Evolutionary conservation across 1,140 invertebrate species (phyloP).

Genomic region (Drosophila pallidifrons): DNA sequence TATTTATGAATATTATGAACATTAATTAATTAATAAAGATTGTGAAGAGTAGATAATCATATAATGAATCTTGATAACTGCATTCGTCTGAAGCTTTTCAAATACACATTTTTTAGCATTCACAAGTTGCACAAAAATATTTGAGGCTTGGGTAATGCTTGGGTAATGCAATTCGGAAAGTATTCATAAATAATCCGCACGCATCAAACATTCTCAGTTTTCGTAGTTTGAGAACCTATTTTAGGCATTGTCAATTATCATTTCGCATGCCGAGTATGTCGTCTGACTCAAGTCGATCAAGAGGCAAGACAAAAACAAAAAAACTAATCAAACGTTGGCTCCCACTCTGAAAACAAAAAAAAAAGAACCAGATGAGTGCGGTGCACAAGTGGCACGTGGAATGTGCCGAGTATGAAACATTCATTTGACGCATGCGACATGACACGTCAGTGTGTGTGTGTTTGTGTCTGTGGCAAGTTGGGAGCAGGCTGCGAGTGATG

Average conservation of each 20-base stretch:
- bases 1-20: too few relatives aligned
- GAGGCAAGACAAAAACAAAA: slow-evolving; percentile 16
- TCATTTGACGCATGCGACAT: slow-evolving; percentile 80
- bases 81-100: too few relatives aligned
- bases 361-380: slow-evolving; percentile 53
- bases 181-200: slow-evolving; percentile 64
- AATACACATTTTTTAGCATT: neutral
- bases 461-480: neutral
- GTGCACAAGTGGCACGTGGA: slow-evolving; percentile 17
- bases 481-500: slow-evolving; percentile 30
- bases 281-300: slow-evolving; percentile 56
- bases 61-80: too few relatives aligned
- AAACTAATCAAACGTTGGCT: slow-evolving; percentile 78
- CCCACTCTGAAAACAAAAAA: slow-evolving; percentile 26
- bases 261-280: slow-evolving; percentile 42
- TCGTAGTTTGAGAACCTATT: slow-evolving; percentile 24
- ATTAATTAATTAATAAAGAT: too few relatives aligned
- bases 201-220: slow-evolving; percentile 38
- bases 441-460: slow-evolving; percentile 42
- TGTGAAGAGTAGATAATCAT: too few relatives aligned
- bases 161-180: too few relatives aligned
- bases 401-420: slow-evolving; percentile 70
- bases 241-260: slow-evolving; percentile 70
- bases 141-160: slow-evolving; percentile 11
- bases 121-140: slow-evolving; percentile 1